Evolutionary conservation across 2,797 vertebrate species (phyloP), one percentile per base, ranked within the genome.

Genomic region (Danio aesculapii): DNA sequence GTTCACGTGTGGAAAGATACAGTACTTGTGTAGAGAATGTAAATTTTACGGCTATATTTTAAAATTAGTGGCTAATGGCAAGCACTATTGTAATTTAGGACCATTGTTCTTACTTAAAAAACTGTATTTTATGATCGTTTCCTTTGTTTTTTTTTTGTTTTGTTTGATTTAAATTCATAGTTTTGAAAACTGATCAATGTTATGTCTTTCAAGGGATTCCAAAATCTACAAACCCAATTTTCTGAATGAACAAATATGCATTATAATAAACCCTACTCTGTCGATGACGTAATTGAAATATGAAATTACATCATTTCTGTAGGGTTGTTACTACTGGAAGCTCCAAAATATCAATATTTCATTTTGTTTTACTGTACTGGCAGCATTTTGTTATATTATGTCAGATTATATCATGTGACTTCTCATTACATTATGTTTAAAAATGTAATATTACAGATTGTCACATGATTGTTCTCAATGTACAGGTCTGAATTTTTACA

Each of bases 21-120:
- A 95, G 96, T 98, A 97, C 95, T 96, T 97, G 97, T 98, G 96
- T 98, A 98, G 97, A 97, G 96, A 98, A 98, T 99, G 97, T 99
- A 98, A 95, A 98, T 98, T 97, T 88, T 98, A 97, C 95, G 96
- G 96, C 97, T 98, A 98, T 97, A 97, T 98, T 98, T 98, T 97
- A 96, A 97, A 97, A 97, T 95, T 98, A 98, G 97, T 96, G 96
- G 96, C 97, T 98, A 92, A 95, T 92, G 97, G 97, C 96, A 97
- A 97, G 94, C 96, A 97, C 97, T 97, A 96, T 97, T 96, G 96
- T 98, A 97, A 98, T 96, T 96, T 96, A 96, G 96, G 96, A 96
- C 95, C 95, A 90, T 96, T 93, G 92, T 92, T 96, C 95, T 96
- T 96, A 94, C 95, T 90, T 89, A 95, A 95, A 94, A 30, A 87